Evolutionary conservation across 2,797 vertebrate species (phyloP).

Genomic region (Lacerta viridis): DNA sequence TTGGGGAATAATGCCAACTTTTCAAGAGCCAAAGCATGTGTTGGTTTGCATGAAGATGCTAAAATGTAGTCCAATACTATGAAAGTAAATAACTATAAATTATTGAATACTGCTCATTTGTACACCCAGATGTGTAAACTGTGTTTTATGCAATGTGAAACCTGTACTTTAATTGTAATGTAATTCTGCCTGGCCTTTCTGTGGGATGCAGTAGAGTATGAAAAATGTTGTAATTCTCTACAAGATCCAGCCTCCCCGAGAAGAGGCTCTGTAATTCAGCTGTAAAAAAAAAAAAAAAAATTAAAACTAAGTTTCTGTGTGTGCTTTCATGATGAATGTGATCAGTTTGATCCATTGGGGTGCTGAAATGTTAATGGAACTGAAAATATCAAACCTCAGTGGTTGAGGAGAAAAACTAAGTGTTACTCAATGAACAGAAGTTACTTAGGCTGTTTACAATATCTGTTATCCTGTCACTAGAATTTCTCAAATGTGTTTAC

Average conservation of each 20-base stretch:
- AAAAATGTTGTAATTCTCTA: slow-evolving; percentile 70
- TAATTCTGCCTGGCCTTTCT: slow-evolving; percentile 59
- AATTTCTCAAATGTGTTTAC: background rate
- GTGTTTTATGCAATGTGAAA: slow-evolving; percentile 65
- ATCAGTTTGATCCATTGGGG: background rate
- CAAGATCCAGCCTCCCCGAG: slow-evolving; percentile 60
- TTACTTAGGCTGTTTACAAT: background rate
- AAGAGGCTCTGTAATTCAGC: slow-evolving; percentile 64
- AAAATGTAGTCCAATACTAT: slow-evolving; percentile 45
- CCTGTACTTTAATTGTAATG: slow-evolving; percentile 73
- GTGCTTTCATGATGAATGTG: background rate
- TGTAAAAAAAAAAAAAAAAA: slow-evolving; percentile 78
- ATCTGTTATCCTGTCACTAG: background rate
- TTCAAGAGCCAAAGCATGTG: slow-evolving; percentile 46
- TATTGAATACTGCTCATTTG: slow-evolving; percentile 60
- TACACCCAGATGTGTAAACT: slow-evolving; percentile 65
- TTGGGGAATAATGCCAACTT: slow-evolving; percentile 47
- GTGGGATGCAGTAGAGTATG: slow-evolving; percentile 66
- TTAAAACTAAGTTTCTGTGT: slow-evolving; percentile 39
- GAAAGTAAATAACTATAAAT: slow-evolving; percentile 61
- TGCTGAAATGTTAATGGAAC: background rate
- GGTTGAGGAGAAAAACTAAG: background rate
- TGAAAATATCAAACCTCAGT: background rate
- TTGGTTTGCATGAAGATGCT: slow-evolving; percentile 68
- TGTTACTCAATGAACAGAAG: background rate